phyloP scores from a whole-genome alignment of 2,888 invertebrate species.

The Salticus scenicus region DNA sequence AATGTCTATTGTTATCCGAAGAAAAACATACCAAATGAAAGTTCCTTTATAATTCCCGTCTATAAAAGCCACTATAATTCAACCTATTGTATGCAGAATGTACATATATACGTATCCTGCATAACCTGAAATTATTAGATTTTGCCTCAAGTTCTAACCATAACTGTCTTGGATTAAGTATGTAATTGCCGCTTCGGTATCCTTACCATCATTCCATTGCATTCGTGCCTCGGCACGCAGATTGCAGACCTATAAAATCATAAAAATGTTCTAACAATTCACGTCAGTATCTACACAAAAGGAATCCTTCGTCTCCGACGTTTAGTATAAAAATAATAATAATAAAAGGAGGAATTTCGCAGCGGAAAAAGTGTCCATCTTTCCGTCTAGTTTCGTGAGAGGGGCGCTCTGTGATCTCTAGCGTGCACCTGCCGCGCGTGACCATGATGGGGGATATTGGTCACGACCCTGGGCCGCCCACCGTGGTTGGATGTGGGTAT shows the following conservation, averaged over 20 bases:
- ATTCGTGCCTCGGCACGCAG: neutral
- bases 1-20: too few relatives aligned
- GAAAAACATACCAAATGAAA: too few relatives aligned
- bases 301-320: neutral
- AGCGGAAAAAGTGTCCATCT: neutral
- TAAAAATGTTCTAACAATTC: conserved; percentile 1
- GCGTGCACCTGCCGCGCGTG: neutral
- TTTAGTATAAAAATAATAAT: neutral
- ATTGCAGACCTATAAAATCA: neutral
- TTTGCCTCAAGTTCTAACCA: neutral
- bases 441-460: neutral
- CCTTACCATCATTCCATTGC: too few relatives aligned
- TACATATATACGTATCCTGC: too few relatives aligned
- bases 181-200: neutral
- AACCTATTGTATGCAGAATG: too few relatives aligned
- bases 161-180: neutral
- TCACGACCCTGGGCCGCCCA: neutral
- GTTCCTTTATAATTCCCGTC: too few relatives aligned
- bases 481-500: neutral
- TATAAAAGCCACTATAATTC: too few relatives aligned
- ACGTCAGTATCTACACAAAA: neutral
- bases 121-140: neutral
- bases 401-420: neutral
- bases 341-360: neutral
- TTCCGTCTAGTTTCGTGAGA: neutral